Evolutionary conservation across 2,797 vertebrate genomes (phyloP), one percentile per base, ranked within the genome.

Genomic region (Clarias laeviceps): DNA sequence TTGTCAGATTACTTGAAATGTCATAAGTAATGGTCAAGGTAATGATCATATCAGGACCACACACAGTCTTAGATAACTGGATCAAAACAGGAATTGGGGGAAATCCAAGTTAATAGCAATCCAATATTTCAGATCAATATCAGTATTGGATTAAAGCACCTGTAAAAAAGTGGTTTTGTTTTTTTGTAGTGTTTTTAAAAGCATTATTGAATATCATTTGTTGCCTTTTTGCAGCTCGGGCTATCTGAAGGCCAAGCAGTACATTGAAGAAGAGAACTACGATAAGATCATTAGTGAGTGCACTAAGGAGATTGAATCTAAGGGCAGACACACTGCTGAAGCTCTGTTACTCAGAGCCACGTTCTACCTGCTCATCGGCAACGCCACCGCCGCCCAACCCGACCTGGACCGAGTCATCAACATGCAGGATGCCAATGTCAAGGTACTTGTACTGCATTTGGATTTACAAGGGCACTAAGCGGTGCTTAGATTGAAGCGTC

Each of bases 191-290:
- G 0, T 15, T 34, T 40, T 18, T 56, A 64, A 69, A 57, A 32
- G 4, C 1, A 40, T 1, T 57, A 57, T 45, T 65, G 3, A 70
- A 59, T 57, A 69, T 27, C 34, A 45, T 68, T 15, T 86, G 20
- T 79, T 80, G 5, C 81, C 11, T 37, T 40, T 40, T 40, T 77
- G 68, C 88, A 99, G 98, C 93, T 98, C 96, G 85, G 97, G 97
- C 70, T 99, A 98, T 92, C 95, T 98, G 93, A 99, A 97, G 93
- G 98, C 98, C 70, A 99, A 99, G 92, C 98, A 99, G 91, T 99
- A 97, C 91, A 99, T 99, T 98, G 98, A 99, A 90, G 98, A 99
- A 93, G 98, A 99, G 93, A 99, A 99, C 91, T 99, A 99, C 57
- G 98, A 99, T 92, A 99, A 99, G 94, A 99, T 99, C 90, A 97